Evolutionary conservation across 2,797 vertebrate species (phyloP), one percentile per base, ranked within the genome.

Genomic region (Tenualosa ilisha): DNA sequence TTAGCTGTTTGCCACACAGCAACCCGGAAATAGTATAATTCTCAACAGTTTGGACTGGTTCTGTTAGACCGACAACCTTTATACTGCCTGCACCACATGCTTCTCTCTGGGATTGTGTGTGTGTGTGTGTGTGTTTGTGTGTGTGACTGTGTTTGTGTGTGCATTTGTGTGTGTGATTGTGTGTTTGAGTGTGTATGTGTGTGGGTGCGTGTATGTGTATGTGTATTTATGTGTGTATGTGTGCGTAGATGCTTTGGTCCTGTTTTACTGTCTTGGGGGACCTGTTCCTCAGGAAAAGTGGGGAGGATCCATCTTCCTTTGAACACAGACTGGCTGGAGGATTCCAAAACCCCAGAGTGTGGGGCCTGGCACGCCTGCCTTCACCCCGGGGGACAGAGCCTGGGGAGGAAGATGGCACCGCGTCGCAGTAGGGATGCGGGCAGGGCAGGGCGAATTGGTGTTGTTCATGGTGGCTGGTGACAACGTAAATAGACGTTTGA

Each of bases 251-350:
- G 68, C 68, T 26, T 65, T 86, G 91, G 87, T 61, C 59, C n/a
- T 20, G 17, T 15, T 46, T 72, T 12, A 40, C 65, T 17, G 31
- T 40, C 68, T 72, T 40, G 1, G 13, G 68, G 68, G 68, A 20
- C 72, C 37, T 43, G 37, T 79, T 79, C 40, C 46, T 17, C 43
- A 13, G 40, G 37, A 79, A 79, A 46, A 79, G 20, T 7, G 7
- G 72, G 72, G 72, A 90, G 89, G 90, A 89, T 89, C 86, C 12
- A 43, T 12, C 83, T 84, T 86, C 17, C 88, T 92, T 90, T 92
- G 90, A 94, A 92, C 89, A 92, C 87, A 3, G 68, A 31, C 24
- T 4, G 37, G 68, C 31, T 43, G 37, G 68, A 75, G 5, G 12
- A 26, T 49, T 81, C 6, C 3, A 51, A 24, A 81, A 89, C 91